These are phyloP conservation scores for Plebejus melissa DNA, from an alignment of 2,888 invertebrate species.

Conservation along the genomic window DNA sequence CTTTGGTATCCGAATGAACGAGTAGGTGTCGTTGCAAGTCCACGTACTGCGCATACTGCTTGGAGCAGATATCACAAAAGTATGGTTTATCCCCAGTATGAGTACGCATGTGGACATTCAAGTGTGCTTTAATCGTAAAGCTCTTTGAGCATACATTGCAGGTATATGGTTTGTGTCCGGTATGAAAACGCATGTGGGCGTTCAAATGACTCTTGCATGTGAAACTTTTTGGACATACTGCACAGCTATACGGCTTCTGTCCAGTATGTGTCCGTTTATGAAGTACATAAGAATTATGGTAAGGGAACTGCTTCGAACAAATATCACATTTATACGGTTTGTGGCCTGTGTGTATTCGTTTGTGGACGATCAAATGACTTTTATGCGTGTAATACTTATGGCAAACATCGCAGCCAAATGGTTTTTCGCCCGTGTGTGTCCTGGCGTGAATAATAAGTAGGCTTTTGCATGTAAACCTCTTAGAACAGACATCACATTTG, in stretches of 20 bases:
- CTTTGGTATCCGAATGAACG: not conserved
- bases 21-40: not conserved
- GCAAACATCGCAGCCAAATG: not conserved
- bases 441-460: not conserved
- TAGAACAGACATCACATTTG: not conserved
- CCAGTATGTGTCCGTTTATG: not conserved
- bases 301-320: not conserved
- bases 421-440: not conserved
- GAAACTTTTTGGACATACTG: not conserved
- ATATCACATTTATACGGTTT: not conserved
- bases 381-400: not conserved
- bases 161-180: not conserved
- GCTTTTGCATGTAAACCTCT: not conserved
- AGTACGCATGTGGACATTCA: not conserved
- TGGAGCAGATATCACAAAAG: not conserved
- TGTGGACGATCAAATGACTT: not conserved
- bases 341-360: not conserved
- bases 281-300: not conserved
- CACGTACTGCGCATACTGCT: not conserved
- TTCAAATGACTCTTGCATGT: not conserved
- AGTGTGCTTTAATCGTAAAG: not conserved
- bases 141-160: not conserved
- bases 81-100: not conserved
- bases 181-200: not conserved
- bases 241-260: not conserved